Conservation (phyloP, 2,797 vertebrate genomes). For the Acanthurus leucopareius region DNA sequence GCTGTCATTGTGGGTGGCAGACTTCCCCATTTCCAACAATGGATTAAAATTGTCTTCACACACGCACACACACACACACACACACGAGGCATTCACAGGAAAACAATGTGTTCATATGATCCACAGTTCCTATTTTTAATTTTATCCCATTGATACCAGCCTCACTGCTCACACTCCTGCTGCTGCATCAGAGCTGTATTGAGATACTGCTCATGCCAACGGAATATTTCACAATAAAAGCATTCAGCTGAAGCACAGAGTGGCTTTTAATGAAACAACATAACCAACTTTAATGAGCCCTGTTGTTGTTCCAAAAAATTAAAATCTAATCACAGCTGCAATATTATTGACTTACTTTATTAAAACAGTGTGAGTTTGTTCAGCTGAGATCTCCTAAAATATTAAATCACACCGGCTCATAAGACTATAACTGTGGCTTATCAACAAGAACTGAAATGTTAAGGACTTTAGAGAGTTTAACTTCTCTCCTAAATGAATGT, state of each 20-base stretch:
- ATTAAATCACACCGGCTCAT: neutral
- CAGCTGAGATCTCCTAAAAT: neutral
- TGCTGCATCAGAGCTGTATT: neutral
- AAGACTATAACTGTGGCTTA: too few relatives aligned
- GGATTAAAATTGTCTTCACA: neutral
- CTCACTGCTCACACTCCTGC: neutral
- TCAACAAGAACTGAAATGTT: too few relatives aligned
- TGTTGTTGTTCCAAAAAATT: neutral
- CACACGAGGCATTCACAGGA: neutral
- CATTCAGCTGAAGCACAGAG: too few relatives aligned
- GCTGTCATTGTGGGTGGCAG: neutral
- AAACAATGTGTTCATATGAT: neutral
- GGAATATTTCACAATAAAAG: neutral
- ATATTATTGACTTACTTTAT: neutral
- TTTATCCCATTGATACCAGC: neutral
- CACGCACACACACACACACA: too few relatives aligned
- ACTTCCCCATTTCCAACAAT: neutral
- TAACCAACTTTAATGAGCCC: neutral
- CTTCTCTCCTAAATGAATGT: conserved; percentile 1
- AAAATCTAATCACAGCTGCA: neutral
- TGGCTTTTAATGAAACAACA: neutral
- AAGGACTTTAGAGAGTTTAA: neutral
- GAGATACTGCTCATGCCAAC: neutral
- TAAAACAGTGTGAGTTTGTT: neutral
- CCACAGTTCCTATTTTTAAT: neutral